A percentile compares a stretch with the other conserved stretches of the same genome.
These are phyloP conservation scores for Ypsolopha scabrella DNA, from an alignment of 2,888 invertebrate species.

Conservation along the genomic window DNA sequence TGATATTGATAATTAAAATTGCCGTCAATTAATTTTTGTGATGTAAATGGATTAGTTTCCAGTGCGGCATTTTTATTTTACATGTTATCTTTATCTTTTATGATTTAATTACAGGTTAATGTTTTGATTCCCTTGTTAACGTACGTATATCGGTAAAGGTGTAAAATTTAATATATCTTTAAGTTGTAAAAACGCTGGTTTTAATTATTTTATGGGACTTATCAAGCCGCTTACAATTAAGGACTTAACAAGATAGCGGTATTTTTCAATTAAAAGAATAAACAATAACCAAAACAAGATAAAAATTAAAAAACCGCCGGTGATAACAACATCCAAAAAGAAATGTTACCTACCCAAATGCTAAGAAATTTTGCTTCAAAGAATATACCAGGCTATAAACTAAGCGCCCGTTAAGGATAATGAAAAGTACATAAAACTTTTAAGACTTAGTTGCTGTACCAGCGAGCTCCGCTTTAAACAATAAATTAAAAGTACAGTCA, in stretches of 20 bases:
- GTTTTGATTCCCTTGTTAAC: constrained; percentile 25
- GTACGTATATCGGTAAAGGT: constrained; percentile 32
- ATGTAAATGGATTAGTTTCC: constrained; percentile 35
- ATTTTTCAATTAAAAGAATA: background rate
- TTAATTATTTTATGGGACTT: constrained; percentile 4
- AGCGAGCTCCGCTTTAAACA: background rate
- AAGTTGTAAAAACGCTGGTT: background rate
- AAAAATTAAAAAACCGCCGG: too few relatives aligned
- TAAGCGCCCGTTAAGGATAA: too few relatives aligned
- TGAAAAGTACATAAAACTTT: too few relatives aligned
- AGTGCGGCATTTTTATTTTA: constrained; percentile 41
- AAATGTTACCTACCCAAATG: too few relatives aligned
- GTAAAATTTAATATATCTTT: constrained; percentile 35
- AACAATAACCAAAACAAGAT: background rate
- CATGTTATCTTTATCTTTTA: constrained; percentile 56
- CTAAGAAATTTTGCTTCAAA: too few relatives aligned
- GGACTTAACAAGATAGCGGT: constrained; percentile 3
- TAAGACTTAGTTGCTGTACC: too few relatives aligned
- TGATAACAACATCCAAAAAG: too few relatives aligned
- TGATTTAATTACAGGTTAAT: constrained; percentile 60
- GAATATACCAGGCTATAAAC: too few relatives aligned
- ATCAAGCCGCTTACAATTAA: constrained; percentile 1
- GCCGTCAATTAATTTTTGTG: constrained; percentile 41
- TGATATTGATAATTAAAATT: constrained; percentile 62
- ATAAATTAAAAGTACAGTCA: background rate